Evolutionary conservation across 2,113 vertebrate genomes (phyloP).

Genomic region (Calonectris borealis): DNA sequence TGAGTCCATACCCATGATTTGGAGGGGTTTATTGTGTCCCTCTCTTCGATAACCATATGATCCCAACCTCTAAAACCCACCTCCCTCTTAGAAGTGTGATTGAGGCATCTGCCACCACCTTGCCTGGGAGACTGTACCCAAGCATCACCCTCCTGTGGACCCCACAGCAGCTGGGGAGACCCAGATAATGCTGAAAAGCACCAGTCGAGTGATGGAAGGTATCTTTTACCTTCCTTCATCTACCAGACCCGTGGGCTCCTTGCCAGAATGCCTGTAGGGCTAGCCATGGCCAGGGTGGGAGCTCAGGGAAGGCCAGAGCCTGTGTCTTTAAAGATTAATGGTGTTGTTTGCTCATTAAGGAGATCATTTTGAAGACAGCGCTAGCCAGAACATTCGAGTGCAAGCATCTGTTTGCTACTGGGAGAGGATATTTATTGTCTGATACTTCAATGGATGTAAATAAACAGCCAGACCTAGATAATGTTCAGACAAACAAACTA

Average conservation of each 20-base stretch:
- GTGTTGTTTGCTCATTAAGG: conserved; percentile 77
- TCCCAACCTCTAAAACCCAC: not conserved
- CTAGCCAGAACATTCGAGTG: conserved; percentile 66
- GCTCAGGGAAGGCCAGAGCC: not conserved
- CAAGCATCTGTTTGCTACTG: conserved; percentile 81
- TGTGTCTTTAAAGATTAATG: conserved; percentile 71
- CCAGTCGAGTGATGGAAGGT: not conserved
- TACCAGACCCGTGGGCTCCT: not conserved
- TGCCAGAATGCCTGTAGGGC: not conserved
- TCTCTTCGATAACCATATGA: fast-evolving
- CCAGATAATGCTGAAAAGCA: not conserved
- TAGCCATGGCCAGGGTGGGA: not conserved
- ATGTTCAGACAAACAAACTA: conserved; percentile 80
- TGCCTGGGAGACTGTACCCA: not conserved
- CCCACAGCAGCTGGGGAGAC: not conserved
- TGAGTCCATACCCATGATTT: not conserved
- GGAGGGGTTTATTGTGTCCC: not conserved
- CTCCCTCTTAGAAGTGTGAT: not conserved
- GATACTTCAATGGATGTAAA: conserved; percentile 79
- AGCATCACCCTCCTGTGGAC: not conserved
- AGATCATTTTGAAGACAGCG: conserved; percentile 66
- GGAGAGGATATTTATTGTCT: conserved; percentile 80
- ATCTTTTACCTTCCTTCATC: not conserved
- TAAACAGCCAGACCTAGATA: conserved; percentile 76
- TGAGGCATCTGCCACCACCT: not conserved